These are phyloP conservation scores for Gorilla gorilla DNA, from an alignment of 2,113 vertebrate species.

Conservation along the genomic window DNA sequence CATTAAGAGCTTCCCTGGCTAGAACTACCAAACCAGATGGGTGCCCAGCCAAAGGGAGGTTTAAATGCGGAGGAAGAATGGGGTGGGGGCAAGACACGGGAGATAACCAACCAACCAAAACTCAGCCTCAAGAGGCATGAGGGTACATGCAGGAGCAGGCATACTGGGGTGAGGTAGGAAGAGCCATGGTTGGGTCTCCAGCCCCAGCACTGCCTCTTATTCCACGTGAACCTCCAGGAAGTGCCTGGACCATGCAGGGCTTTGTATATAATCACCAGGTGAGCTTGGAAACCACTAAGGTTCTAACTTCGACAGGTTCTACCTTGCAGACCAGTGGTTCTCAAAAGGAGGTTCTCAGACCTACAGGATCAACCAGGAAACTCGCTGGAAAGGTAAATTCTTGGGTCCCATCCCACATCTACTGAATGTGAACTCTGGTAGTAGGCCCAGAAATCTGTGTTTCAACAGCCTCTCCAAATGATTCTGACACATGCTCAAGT, in stretches of 20 bases:
- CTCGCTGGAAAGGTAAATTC: neutral
- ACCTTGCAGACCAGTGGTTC: neutral
- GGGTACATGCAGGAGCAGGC: neutral
- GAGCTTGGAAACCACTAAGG: neutral
- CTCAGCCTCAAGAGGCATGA: no score
- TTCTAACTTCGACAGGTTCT: neutral
- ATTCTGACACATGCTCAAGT: neutral
- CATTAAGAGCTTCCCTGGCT: neutral
- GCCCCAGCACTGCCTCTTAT: neutral
- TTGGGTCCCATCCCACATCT: neutral
- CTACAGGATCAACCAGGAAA: neutral
- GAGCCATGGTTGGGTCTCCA: neutral
- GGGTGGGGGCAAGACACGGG: neutral
- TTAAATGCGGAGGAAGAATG: neutral
- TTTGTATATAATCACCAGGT: neutral
- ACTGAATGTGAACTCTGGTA: neutral
- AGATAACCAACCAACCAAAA: neutral
- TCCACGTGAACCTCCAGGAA: neutral
- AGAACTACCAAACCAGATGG: neutral
- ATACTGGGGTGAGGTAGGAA: neutral
- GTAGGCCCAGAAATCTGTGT: neutral
- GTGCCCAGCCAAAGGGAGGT: neutral
- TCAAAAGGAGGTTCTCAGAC: neutral
- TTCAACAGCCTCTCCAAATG: neutral
- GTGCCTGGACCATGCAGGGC: neutral